phyloP scores from a whole-genome alignment of 2,113 vertebrate species.

The Hippocampus abdominalis region DNA sequence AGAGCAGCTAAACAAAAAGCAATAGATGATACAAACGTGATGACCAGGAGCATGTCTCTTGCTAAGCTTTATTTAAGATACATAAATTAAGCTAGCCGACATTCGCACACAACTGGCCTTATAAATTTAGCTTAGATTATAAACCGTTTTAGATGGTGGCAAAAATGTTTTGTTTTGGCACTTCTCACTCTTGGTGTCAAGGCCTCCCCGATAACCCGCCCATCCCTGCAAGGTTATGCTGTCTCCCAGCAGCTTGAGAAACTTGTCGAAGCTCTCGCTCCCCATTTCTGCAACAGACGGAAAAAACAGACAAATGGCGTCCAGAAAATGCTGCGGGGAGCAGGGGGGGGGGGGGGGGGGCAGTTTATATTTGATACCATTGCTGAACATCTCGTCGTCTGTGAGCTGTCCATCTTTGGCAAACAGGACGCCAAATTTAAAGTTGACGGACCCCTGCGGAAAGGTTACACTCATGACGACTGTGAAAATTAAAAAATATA shows the following conservation, averaged over 20 bases:
- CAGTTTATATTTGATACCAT: constrained; percentile 74
- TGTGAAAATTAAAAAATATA: neutral
- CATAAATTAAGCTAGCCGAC: too few relatives aligned
- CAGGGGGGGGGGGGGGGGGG: neutral
- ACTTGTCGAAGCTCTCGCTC: constrained; percentile 89
- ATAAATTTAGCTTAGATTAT: neutral
- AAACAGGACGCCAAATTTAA: constrained; percentile 97
- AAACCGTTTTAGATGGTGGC: neutral
- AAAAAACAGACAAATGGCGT: neutral
- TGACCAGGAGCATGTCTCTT: too few relatives aligned
- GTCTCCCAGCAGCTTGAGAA: constrained; percentile 89
- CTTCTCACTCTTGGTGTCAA: constrained; percentile 96
- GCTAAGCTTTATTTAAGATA: too few relatives aligned
- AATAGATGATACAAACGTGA: too few relatives aligned
- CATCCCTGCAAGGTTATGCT: constrained; percentile 89
- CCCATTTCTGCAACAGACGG: constrained; percentile 77
- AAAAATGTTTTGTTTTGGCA: too few relatives aligned
- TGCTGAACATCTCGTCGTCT: constrained; percentile 99
- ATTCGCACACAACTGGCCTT: too few relatives aligned
- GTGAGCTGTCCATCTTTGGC: constrained; percentile 97
- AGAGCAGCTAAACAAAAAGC: neutral
- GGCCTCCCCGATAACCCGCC: constrained; percentile 93
- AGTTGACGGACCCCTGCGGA: constrained; percentile 93
- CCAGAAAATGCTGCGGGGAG: neutral
- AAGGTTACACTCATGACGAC: neutral